Evolutionary conservation across 2,888 invertebrate genomes (phyloP).

Genomic region (Cotesia congregata): DNA sequence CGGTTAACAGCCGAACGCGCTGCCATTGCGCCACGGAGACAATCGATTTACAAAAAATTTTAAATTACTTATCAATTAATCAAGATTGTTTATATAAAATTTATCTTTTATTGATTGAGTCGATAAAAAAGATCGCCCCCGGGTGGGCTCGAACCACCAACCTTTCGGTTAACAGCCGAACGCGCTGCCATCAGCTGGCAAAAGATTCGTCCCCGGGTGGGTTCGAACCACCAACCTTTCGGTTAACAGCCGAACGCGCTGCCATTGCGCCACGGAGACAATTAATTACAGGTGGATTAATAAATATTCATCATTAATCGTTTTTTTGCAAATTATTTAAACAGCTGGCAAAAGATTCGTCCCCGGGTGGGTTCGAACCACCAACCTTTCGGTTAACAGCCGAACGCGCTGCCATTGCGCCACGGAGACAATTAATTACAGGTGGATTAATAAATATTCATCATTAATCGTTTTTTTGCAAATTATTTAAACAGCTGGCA

Average conservation of each 20-base stretch:
- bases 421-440: background rate
- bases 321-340: background rate
- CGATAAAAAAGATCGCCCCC: slow-evolving; percentile 75
- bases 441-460: too few species aligned
- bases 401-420: slow-evolving; percentile 84
- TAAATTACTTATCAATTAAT: too few species aligned
- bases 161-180: slow-evolving; percentile 76
- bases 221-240: slow-evolving; percentile 99
- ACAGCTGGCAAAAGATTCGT: slow-evolving; percentile 70
- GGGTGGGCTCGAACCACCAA: slow-evolving; percentile 84
- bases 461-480: too few species aligned
- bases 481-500: background rate
- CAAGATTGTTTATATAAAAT: too few species aligned
- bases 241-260: slow-evolving; percentile 99
- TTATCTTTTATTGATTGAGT: too few species aligned
- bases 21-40: slow-evolving; percentile 58
- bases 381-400: slow-evolving; percentile 99
- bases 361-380: slow-evolving; percentile 98
- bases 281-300: background rate
- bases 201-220: slow-evolving; percentile 87
- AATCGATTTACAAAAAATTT: too few species aligned
- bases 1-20: slow-evolving; percentile 99
- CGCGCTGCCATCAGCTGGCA: slow-evolving; percentile 73
- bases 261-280: background rate
- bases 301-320: background rate